Evolutionary conservation across 2,888 invertebrate species (phyloP).

Genomic region (Epirrita christyi): DNA sequence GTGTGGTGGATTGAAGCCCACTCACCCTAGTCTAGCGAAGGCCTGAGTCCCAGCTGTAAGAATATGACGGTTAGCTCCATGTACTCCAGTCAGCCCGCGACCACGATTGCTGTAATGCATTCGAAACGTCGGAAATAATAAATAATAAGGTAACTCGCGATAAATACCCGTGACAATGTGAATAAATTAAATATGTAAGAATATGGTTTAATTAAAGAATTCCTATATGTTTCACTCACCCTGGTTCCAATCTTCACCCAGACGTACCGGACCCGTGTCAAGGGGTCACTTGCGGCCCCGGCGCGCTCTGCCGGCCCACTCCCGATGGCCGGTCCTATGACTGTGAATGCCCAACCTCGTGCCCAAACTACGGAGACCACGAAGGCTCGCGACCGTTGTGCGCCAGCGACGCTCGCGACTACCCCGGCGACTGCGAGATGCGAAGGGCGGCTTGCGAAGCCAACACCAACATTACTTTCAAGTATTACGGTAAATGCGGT

Average conservation of each 20-base stretch:
- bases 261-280: slow-evolving; percentile 89
- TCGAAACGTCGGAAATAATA: too few species aligned
- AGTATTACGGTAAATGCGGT: slow-evolving; percentile 95
- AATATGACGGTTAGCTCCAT: too few species aligned
- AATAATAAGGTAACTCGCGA: too few species aligned
- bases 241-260: slow-evolving; percentile 44
- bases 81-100: too few species aligned
- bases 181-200: too few species aligned
- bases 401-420: slow-evolving; percentile 93
- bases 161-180: too few species aligned
- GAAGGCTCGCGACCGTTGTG: slow-evolving; percentile 92
- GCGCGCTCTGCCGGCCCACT: slow-evolving; percentile 89
- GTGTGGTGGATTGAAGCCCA: too few species aligned
- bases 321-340: slow-evolving; percentile 89
- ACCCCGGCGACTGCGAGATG: slow-evolving; percentile 94
- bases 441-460: slow-evolving; percentile 91
- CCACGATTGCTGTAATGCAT: too few species aligned
- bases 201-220: too few species aligned
- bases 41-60: too few species aligned
- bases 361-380: slow-evolving; percentile 93
- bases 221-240: too few species aligned
- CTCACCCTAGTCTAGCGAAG: too few species aligned
- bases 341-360: slow-evolving; percentile 92
- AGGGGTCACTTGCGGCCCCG: slow-evolving; percentile 91
- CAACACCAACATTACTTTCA: slow-evolving; percentile 90